phyloP scores from a whole-genome alignment of 2,113 vertebrate species.

The human (Homo sapiens) region GRCh38 chr5:16779001-16779500 shows the following conservation, averaged over 20 bases:
- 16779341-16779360: background rate
- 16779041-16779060: too few species aligned
- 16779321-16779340: background rate
- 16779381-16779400: background rate
- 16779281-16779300: background rate
- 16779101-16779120: too few species aligned
- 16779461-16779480: background rate
- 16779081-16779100: too few species aligned
- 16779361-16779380: background rate
- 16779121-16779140: background rate
- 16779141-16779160: background rate
- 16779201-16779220: background rate
- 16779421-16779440: background rate
- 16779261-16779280: fast-evolving
- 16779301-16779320: background rate
- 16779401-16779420: background rate
- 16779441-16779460: background rate
- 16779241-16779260: background rate
- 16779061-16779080: too few species aligned
- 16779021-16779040: too few species aligned
- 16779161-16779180: background rate
- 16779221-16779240: background rate
- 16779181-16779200: background rate
- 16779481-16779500: background rate
- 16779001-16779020: too few species aligned